Base-by-base conservation (phyloP, 2,888 invertebrate genomes). In the Mythimna loreyi region DNA sequence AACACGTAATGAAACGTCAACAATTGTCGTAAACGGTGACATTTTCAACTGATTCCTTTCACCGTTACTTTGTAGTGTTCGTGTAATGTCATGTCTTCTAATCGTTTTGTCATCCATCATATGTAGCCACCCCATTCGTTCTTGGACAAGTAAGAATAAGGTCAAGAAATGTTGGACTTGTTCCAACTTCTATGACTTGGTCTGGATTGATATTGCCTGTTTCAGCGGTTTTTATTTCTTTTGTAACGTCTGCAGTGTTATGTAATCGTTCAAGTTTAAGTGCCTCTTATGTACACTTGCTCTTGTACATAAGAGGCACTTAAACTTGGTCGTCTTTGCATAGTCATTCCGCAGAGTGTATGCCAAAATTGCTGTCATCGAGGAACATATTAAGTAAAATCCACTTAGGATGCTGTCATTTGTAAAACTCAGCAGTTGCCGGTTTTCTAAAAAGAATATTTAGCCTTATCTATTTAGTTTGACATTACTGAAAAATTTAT, bases 111-210 rank as follows among this genome's bases (percentile, higher is more conserved):
- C 8, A 36, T 76, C 25, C 25, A 66, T 75, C 50, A 50, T 45
- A n/a, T 55, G 13, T 23, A 58, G 49, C 55, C n/a, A 45, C n/a
- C 16, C 25, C 25, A 55, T 66, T 75, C 70, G 43, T 65, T 76
- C 45, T 59, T 61, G 43, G 0, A n/a, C 57, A 56, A 63, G 45
- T 60, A n/a, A 43, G 40, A 74, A 70, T 70, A 67, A 63, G 78
- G 58, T 63, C 64, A 65, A 63, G 61, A 52, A 43, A 25, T 63
- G 21, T 70, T 78, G 78, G 74, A 70, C 43, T 30, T 30, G 52
- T 36, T 64, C 78, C 78, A 78, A 78, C 47, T 56, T 57, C 45
- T 9, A 55, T 71, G 43, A 55, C 62, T 76, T 65, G 5, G 45
- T 21, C 64, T 61, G 28, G 33, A 70, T 53, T 53, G 23, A 61